Base-by-base conservation (phyloP, 2,113 vertebrate genomes). In the Leptobrachium leishanense region DNA sequence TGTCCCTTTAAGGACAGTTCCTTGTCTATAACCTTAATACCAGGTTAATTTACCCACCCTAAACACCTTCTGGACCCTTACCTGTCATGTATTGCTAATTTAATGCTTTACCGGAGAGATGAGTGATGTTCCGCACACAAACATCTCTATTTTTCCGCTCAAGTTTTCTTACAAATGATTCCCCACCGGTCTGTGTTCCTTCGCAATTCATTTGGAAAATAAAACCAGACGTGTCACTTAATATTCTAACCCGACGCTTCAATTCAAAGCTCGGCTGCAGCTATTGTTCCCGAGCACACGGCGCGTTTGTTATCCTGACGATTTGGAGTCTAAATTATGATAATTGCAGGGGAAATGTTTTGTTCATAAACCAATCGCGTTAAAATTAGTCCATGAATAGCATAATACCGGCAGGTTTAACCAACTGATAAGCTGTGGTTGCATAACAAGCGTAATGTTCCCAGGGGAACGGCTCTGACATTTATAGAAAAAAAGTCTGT, bases 291-390 rank as follows among this genome's bases (percentile, higher is more conserved):
- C 8, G 12, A 31, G 12, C 20, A 59, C 41, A 66, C 63, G 40
- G 15, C 62, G 15, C 12, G 39, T 67, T 39, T 41, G 11, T 31
- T 50, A 12, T 2, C 20, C 6, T 12, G 3, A 63, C 40, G 43
- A 75, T 75, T 66, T 75, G 44, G 54, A 39, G 8, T 39, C 39
- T 75, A 40, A 75, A 76, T 76, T 4, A 53, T 3, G 8, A 76
- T 67, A 76, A 76, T 67, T 76, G 64, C 63, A 46, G 63, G 6
- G 50, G 57, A 66, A n/a, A 66, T 41, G 43, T 31, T 53, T 41
- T 15, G 5, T 54, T 43, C 5, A 9, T 41, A 42, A 15, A 2
- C 15, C 57, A 75, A 31, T 53, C 41, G 53, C 3, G 63, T 20
- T 65, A 46, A 46, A 54, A 76, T 76, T 11, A 42, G 5, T 39